Evolutionary conservation across 2,888 invertebrate genomes (phyloP).

Genomic region (Diploptera punctata): DNA sequence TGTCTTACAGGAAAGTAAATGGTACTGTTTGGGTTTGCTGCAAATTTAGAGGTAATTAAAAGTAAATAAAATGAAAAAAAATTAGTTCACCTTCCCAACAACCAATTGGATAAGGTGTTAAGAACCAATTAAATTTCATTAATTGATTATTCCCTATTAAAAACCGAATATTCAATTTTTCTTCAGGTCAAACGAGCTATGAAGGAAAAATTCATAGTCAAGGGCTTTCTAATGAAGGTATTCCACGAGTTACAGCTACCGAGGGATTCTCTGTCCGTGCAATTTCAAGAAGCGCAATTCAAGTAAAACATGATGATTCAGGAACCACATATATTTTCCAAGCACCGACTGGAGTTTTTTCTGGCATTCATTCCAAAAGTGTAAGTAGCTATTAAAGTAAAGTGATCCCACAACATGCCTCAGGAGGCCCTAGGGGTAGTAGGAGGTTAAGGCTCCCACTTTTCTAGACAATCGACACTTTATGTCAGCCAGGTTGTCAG

Average conservation of each 20-base stretch:
- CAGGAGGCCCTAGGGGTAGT: too few species aligned
- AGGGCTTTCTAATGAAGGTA: constrained; percentile 34
- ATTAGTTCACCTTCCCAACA: background rate
- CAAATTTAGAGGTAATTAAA: constrained; percentile 51
- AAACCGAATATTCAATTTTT: background rate
- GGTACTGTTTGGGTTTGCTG: constrained; percentile 60
- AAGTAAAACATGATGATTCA: constrained; percentile 57
- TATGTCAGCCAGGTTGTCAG: too few species aligned
- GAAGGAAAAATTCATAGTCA: constrained; percentile 47
- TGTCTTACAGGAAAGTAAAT: constrained; percentile 57
- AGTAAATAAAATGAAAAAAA: background rate
- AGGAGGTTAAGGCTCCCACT: too few species aligned
- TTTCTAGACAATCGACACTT: too few species aligned
- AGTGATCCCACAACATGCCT: too few species aligned
- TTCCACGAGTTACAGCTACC: constrained; percentile 44
- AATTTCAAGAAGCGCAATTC: constrained; percentile 56
- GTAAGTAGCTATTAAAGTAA: too few species aligned
- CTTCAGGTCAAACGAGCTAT: constrained; percentile 44
- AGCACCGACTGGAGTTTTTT: constrained; percentile 59
- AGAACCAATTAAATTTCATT: background rate
- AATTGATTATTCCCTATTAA: background rate
- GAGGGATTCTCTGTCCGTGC: constrained; percentile 57
- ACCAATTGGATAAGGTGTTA: background rate
- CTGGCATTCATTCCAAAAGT: constrained; percentile 56
- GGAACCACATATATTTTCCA: constrained; percentile 59